Evolutionary conservation across 2,888 invertebrate genomes (phyloP), one percentile per base, ranked within the genome.

Genomic region (Aethes cnicana): DNA sequence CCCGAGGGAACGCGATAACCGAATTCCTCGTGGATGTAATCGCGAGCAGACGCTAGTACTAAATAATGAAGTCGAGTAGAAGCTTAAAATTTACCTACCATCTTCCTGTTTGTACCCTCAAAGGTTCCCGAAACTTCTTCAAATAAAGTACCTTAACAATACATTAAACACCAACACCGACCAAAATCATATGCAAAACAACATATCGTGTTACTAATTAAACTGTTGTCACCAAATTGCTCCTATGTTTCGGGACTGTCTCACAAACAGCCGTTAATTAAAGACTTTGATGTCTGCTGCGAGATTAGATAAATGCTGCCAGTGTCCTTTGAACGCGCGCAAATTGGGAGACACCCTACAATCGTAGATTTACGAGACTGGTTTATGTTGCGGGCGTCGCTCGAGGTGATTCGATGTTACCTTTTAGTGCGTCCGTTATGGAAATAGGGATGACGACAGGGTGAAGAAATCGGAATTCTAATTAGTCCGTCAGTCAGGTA

Each of bases 301-400:
- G 23, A 30, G 36, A 43, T 50, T 44, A 44, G 43, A 50, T 50
- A 50, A 50, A 50, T 43, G 43, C 43, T 36, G 35, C 32, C 35
- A 28, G 36, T 30, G 20, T 37, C 50, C 50, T 50, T 50, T 50
- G 36, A 44, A 16, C 33, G 35, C 37, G 12, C 21, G 21, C 36
- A 44, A 50, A 50, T 37, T 50, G 30, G n/a, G 43, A 26, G 43
- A 30, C 36, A 23, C 43, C 30, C 43, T 28, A 37, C 36, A 44
- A 30, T 44, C 18, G 21, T 26, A 43, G 50, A 50, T 44, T 50
- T 50, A 37, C 44, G 16, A 11, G 16, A 26, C 16, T 23, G 17
- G n/a, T 2, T 23, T 9, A 7, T 1, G 6, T 12, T 2, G 30
- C 25, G 17, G 16, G 16, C 2, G 6, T 11, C n/a, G 16, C 4